Conservation (phyloP, 1,140 invertebrate genomes). For the Aphelenchoides besseyi region DNA sequence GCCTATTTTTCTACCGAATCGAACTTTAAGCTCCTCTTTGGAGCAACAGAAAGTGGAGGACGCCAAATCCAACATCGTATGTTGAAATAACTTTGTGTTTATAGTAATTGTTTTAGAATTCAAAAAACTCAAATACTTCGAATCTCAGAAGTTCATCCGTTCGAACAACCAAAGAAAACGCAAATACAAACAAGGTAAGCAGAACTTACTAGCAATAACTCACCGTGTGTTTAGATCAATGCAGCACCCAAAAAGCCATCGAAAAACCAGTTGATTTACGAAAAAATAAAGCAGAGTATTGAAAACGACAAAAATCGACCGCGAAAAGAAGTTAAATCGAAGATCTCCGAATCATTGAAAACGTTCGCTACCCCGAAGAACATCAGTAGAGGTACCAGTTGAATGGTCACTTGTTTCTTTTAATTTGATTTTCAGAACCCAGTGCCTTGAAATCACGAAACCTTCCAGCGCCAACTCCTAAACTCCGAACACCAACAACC, state of each 20-base stretch:
- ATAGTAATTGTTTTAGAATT: background rate
- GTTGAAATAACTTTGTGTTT: background rate
- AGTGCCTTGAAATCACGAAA: slow-evolving; percentile 7
- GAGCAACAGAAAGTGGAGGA: background rate
- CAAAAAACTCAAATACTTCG: background rate
- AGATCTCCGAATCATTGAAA: slow-evolving; percentile 18
- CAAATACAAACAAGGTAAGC: background rate
- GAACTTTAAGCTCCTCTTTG: background rate
- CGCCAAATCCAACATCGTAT: background rate
- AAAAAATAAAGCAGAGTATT: slow-evolving; percentile 6
- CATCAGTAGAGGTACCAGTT: slow-evolving; percentile 8
- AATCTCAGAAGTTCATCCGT: background rate
- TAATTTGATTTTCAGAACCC: slow-evolving; percentile 8
- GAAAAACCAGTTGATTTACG: slow-evolving; percentile 4
- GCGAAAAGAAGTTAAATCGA: slow-evolving; percentile 16
- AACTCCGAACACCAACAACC: background rate
- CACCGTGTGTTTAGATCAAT: background rate
- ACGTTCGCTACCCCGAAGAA: slow-evolving; percentile 2
- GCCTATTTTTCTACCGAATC: slow-evolving; percentile 1
- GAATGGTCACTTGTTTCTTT: background rate
- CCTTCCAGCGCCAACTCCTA: background rate
- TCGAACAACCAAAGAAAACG: slow-evolving; percentile 8
- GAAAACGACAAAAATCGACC: slow-evolving; percentile 8
- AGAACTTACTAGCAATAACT: background rate
- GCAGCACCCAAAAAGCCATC: slow-evolving; percentile 11